These are phyloP conservation scores for Stercorarius parasiticus DNA, from an alignment of 2,113 vertebrate species.

Conservation along the genomic window DNA sequence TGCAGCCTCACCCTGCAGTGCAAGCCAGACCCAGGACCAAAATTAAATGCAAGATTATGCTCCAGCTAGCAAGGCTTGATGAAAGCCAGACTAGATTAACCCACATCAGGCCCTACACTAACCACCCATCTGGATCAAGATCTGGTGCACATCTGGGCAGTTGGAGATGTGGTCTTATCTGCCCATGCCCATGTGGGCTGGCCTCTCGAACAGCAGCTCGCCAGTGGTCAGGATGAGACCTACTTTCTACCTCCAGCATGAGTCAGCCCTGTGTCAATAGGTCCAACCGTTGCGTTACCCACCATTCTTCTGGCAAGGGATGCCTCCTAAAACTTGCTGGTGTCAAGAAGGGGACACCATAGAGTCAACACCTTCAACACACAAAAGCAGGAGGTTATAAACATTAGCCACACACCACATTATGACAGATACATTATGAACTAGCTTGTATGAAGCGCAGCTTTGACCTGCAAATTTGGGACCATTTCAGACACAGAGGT, in stretches of 20 bases:
- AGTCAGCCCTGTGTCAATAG: not conserved
- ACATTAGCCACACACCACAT: not conserved
- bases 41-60: not conserved
- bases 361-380: not conserved
- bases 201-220: not conserved
- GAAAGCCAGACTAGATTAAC: not conserved
- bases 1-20: not conserved
- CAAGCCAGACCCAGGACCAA: not conserved
- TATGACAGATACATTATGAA: not conserved
- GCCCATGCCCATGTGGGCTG: accelerated
- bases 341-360: not conserved
- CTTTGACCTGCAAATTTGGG: not conserved
- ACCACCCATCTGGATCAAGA: not conserved
- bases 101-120: not conserved
- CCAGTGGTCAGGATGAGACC: not conserved
- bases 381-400: not conserved
- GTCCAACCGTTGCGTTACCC: accelerated
- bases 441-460: not conserved
- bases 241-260: accelerated
- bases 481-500: not conserved
- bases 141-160: not conserved
- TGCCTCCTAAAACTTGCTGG: not conserved
- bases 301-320: not conserved
- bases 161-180: not conserved
- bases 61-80: not conserved